Evolutionary conservation across 2,797 vertebrate species (phyloP), one percentile per base, ranked within the genome.

Genomic region (Cetoscarus ocellatus): DNA sequence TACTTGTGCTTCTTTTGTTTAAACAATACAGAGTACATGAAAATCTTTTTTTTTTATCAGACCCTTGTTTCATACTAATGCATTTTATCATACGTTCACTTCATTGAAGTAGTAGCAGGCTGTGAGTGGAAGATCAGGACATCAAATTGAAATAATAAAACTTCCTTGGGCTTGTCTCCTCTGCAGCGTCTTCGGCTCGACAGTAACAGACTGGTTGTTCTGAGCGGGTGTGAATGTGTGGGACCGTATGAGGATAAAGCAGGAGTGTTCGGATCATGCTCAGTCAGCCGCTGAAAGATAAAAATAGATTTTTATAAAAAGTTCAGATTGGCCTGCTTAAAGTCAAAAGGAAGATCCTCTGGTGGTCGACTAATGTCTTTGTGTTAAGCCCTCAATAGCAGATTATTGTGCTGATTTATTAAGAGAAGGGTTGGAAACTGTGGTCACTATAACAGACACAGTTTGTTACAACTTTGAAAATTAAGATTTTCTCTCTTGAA

Each of bases 241-340:
- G 58, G 75, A 65, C 69, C 14, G 61, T 58, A 61, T 35, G 73
- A 84, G 76, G 73, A 74, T 75, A 67, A 73, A 77, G 66, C 83
- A 82, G 54, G 71, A 82, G 75, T 71, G 54, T 84, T 74, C 75
- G 82, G 64, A 79, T 84, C 75, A 80, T 61, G 67, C 79, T 89
- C 72, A 45, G 73, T 78, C 76, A 71, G 71, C 72, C 75, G 58
- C 83, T 57, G 47, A 6, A 13, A 14, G 73, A 47, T 83, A 83
- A 83, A 87, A 89, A 87, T 85, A 87, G 82, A 77, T 52, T 66
- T 38, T 27, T 52, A 13, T 61, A 77, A 83, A 79, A 85, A 48
- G 68, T 58, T 38, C 38, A 75, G 60, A 63, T 69, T 47, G 76
- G 70, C 43, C 74, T 63, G 50, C 65, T 78, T 79, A 54, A 76